phyloP scores from a whole-genome alignment of 1,140 invertebrate species.

The Drosophila pseudoobscura region DNA sequence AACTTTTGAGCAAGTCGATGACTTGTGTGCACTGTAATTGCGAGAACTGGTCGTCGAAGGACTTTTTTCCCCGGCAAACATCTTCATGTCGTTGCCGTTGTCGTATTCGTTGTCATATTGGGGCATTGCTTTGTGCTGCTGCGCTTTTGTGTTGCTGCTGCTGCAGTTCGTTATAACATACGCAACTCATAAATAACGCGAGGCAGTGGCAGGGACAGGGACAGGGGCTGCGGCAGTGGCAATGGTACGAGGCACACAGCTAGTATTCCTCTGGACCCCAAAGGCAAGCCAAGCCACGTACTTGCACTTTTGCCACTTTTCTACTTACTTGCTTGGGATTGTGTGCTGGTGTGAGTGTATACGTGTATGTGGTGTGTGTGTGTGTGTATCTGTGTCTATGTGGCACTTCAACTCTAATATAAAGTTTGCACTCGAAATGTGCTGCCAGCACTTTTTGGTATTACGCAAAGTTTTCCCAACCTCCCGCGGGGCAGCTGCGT shows the following conservation, averaged over 20 bases:
- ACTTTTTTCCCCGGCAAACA: slow-evolving; percentile 23
- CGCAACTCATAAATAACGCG: slow-evolving; percentile 79
- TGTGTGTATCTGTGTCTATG: slow-evolving; percentile 46
- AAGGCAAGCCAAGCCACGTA: slow-evolving; percentile 60
- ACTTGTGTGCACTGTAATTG: slow-evolving; percentile 50
- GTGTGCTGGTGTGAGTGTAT: not conserved
- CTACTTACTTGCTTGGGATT: slow-evolving; percentile 60
- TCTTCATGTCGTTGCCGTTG: slow-evolving; percentile 43
- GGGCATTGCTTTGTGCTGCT: slow-evolving; percentile 63
- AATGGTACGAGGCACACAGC: not conserved
- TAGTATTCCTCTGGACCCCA: not conserved
- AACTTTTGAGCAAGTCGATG: slow-evolving; percentile 47
- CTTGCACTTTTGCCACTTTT: slow-evolving; percentile 71
- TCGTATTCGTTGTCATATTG: slow-evolving; percentile 67
- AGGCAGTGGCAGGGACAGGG: slow-evolving; percentile 4
- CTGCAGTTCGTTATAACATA: slow-evolving; percentile 74
- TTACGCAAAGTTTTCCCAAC: slow-evolving; percentile 74
- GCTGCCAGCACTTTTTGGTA: slow-evolving; percentile 80
- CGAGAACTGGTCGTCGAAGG: slow-evolving; percentile 29
- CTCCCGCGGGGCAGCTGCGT: slow-evolving; percentile 50
- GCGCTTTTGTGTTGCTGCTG: slow-evolving; percentile 52
- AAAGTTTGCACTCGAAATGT: slow-evolving; percentile 80
- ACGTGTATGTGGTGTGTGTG: slow-evolving; percentile 11
- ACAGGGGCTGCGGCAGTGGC: not conserved
- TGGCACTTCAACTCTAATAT: slow-evolving; percentile 80